phyloP scores from a whole-genome alignment of 2,113 vertebrate species.

The Shinisaurus crocodilurus region DNA sequence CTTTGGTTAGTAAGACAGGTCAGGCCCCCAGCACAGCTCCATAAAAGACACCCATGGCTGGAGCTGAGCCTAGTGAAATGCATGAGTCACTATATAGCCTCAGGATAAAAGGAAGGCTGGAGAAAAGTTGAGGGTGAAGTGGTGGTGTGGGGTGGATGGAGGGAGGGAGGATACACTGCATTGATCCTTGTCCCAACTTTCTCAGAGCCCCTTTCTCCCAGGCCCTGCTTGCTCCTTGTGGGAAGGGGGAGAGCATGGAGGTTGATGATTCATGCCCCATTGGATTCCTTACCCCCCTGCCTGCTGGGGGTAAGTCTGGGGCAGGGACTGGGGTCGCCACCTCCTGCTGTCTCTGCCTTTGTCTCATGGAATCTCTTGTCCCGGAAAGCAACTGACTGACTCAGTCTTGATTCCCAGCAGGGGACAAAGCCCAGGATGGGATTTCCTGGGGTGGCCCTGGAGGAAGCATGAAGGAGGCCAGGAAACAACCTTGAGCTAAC shows the following conservation, averaged over 20 bases:
- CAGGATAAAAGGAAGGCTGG: constrained; percentile 6
- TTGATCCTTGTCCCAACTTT: constrained; percentile 2
- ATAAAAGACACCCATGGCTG: constrained; percentile 15
- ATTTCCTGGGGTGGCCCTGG: background rate
- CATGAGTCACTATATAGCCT: constrained; percentile 11
- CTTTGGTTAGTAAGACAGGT: background rate
- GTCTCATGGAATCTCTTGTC: background rate
- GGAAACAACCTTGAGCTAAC: background rate
- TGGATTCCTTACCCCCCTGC: background rate
- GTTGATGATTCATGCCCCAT: constrained; percentile 14
- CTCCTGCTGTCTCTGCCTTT: constrained; percentile 12
- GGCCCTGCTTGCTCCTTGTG: constrained; percentile 11
- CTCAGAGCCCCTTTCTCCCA: constrained; percentile 7
- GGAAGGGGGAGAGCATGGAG: background rate
- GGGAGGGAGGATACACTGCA: background rate
- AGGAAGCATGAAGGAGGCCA: background rate
- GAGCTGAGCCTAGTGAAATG: background rate
- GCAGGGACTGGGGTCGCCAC: background rate
- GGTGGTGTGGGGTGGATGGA: background rate
- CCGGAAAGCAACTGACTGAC: constrained; percentile 36
- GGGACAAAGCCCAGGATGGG: constrained; percentile 22
- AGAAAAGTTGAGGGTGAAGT: background rate
- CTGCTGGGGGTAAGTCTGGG: background rate
- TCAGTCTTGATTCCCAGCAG: constrained; percentile 25
- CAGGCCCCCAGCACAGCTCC: background rate